These are phyloP conservation scores for Anseranas semipalmata DNA, from an alignment of 2,113 vertebrate species.

Conservation along the genomic window DNA sequence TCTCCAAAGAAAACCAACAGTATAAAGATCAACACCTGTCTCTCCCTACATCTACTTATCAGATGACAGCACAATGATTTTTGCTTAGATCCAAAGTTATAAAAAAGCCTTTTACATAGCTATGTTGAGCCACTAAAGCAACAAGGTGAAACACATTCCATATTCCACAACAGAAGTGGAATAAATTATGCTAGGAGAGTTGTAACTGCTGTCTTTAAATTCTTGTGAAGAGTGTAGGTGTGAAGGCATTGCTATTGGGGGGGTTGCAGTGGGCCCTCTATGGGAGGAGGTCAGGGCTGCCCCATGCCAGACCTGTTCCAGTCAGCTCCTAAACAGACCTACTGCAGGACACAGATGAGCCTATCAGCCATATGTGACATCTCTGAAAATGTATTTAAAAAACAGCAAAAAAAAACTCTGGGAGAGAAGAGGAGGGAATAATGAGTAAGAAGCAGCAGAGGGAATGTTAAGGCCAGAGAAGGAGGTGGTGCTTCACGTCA, in stretches of 20 bases:
- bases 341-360: background rate
- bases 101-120: background rate
- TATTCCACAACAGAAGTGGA: background rate
- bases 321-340: background rate
- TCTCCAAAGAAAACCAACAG: background rate
- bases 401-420: background rate
- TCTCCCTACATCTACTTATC: background rate
- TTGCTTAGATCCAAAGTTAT: background rate
- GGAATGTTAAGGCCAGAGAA: background rate
- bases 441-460: background rate
- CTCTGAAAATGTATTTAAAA: background rate
- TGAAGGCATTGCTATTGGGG: background rate
- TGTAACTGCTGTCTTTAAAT: background rate
- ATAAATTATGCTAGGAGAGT: background rate
- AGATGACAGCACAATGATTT: background rate
- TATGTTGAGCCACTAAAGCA: background rate
- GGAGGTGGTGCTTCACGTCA: background rate
- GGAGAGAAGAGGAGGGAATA: background rate
- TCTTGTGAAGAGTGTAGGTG: background rate
- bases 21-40: background rate
- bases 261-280: background rate
- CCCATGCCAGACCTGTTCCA: background rate
- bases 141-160: background rate
- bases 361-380: background rate
- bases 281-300: background rate